Percentiles rank a stretch among this genome's conserved stretches.
phyloP scores from a whole-genome alignment of 2,888 invertebrate genomes.

The Epistrophella euchroma region DNA sequence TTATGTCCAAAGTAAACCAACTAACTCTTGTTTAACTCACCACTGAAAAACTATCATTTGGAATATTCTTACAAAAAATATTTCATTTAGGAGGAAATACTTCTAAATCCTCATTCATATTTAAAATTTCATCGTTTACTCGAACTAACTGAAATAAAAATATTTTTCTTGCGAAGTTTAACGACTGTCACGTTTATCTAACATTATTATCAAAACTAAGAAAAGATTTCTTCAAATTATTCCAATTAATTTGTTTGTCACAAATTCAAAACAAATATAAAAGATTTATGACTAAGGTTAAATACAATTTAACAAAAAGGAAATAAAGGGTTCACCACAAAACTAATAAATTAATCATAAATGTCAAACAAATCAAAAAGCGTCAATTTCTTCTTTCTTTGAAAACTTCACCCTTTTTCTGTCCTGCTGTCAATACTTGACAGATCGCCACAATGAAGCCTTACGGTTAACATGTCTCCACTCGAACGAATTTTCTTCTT shows the following conservation, averaged over 20 bases:
- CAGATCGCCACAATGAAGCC: slow-evolving; percentile 59
- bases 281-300: slow-evolving; percentile 48
- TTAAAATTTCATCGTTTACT: too few relatives aligned
- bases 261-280: slow-evolving; percentile 28
- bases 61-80: too few relatives aligned
- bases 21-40: too few relatives aligned
- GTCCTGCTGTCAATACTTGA: slow-evolving; percentile 55
- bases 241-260: slow-evolving; percentile 66
- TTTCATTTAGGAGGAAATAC: too few relatives aligned
- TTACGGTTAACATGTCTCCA: slow-evolving; percentile 51
- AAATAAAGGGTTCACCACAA: slow-evolving; percentile 53
- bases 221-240: slow-evolving; percentile 21
- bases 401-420: not conserved
- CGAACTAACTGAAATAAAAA: not conserved
- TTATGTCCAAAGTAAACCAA: too few relatives aligned
- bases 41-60: too few relatives aligned
- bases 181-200: not conserved
- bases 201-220: not conserved
- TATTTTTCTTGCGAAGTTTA: not conserved
- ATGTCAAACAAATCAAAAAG: slow-evolving; percentile 60
- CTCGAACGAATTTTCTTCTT: slow-evolving; percentile 41
- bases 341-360: slow-evolving; percentile 71
- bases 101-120: too few relatives aligned
- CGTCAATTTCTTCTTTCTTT: slow-evolving; percentile 5
- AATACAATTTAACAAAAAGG: slow-evolving; percentile 1